Evolutionary conservation across 2,888 invertebrate genomes (phyloP), one percentile per base, ranked within the genome.

Genomic region (Tetropium fuscum): DNA sequence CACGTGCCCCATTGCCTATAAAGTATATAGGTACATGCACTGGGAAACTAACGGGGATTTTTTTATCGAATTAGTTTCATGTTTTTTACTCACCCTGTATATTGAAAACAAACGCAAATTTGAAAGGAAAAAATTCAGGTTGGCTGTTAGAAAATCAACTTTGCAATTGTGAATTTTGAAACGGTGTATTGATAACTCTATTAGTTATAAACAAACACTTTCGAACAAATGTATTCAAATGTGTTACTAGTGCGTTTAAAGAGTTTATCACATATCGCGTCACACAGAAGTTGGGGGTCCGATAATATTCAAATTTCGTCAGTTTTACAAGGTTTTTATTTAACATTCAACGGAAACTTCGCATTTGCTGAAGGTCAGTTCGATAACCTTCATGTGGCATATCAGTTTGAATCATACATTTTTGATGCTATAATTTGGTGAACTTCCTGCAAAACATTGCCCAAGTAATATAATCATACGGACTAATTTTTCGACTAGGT

Each of bases 301-400:
- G 70, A 70, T 72, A 70, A 72, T 71, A 72, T 72, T 72, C 66
- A 72, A 72, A 72, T 72, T 68, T 65, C 27, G 58, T 47, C 40
- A 62, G 56, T 59, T 63, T 51, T 45, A 60, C 67, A 67, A 69
- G 69, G 64, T 60, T 69, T 63, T 55, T 51, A 62, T 69, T 63
- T 53, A 68, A 63, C 66, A 66, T 66, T 63, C 53, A 47, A 61
- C 66, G 70, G 68, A 71, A 65, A 72, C 67, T 69, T 62, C 72
- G 62, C 66, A 60, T 66, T 69, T 55, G 63, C 61, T 68, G 68
- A 72, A 73, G 73, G 73, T 70, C 69, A 68, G 66, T 70, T 67
- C 69, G 72, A 73, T 70, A 73, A 73, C 73, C 73, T 71, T 70
- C 71, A 57, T 56, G 40, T 38, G 38, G 22, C 13, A 19, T 51